Evolutionary conservation across 92 coral and sea anemone genomes (phyloP).

Genomic region (Parazoanthus darwini): DNA sequence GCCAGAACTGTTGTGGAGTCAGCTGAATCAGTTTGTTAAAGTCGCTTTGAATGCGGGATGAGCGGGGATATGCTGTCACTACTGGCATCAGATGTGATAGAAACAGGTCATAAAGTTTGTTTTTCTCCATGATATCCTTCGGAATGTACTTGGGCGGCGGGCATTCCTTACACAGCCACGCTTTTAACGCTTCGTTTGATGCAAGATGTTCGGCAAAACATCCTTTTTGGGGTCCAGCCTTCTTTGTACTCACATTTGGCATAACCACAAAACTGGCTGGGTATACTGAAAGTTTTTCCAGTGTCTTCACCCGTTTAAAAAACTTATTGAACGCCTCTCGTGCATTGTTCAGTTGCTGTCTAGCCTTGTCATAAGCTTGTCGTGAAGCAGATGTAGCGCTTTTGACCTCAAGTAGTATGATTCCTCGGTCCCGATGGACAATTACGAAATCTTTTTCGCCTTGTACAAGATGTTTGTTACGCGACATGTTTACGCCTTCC

Average conservation of each 20-base stretch:
- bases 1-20: not conserved
- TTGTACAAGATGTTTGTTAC: not conserved
- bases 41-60: not conserved
- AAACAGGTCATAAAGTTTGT: not conserved
- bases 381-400: not conserved
- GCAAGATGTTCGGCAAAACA: conserved; percentile 27
- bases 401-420: conserved; percentile 32
- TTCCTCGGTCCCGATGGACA: conserved; percentile 9
- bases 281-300: not conserved
- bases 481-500: not conserved
- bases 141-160: not conserved
- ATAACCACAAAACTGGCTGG: conserved; percentile 23
- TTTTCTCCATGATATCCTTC: not conserved
- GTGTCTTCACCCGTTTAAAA: not conserved
- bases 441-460: conserved; percentile 18
- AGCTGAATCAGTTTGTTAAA: not conserved
- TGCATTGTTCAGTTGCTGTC: not conserved
- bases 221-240: not conserved
- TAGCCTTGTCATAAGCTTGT: not conserved
- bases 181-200: conserved; percentile 17
- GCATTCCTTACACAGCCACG: conserved; percentile 11
- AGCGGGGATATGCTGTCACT: not conserved
- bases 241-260: conserved; percentile 30
- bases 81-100: not conserved
- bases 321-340: not conserved